A percentile compares a stretch with the other conserved stretches of the same genome.
These are phyloP conservation scores for Halocaridina rubra DNA, from an alignment of 2,888 invertebrate species.

Conservation along the genomic window DNA sequence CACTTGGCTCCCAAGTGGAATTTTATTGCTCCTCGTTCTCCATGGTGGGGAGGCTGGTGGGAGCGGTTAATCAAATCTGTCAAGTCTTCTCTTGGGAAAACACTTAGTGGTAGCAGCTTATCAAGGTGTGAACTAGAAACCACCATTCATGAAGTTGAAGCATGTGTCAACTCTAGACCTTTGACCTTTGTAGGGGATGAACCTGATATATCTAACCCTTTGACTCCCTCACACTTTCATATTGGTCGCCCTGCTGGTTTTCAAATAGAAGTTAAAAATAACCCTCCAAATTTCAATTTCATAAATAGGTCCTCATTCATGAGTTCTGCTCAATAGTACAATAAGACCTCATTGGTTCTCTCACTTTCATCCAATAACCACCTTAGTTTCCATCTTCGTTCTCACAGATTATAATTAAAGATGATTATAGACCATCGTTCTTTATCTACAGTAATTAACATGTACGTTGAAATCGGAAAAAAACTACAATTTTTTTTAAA, in stretches of 20 bases:
- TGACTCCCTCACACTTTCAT: constrained; percentile 55
- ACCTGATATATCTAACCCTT: constrained; percentile 57
- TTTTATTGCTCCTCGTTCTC: constrained; percentile 68
- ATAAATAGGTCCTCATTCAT: no score
- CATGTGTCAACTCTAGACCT: constrained; percentile 67
- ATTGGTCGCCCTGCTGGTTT: constrained; percentile 26
- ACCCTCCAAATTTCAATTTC: no score
- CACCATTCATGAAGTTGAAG: constrained; percentile 65
- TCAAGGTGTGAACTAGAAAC: constrained; percentile 66
- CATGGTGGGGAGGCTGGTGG: constrained; percentile 70
- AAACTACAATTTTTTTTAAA: no score
- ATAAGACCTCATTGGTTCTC: no score
- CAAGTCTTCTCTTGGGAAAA: constrained; percentile 67
- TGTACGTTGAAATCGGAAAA: no score
- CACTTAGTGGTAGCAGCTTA: constrained; percentile 67
- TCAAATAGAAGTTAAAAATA: no score
- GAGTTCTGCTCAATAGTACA: no score
- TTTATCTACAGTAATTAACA: no score
- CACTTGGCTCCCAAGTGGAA: constrained; percentile 64
- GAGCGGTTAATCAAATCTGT: constrained; percentile 68
- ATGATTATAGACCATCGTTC: no score
- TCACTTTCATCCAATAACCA: no score
- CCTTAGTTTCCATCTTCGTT: no score
- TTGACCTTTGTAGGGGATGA: constrained; percentile 66
- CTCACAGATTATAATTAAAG: no score